Evolutionary conservation across 2,113 vertebrate species (phyloP), one percentile per base, ranked within the genome.

Genomic region (Guaruba guarouba): DNA sequence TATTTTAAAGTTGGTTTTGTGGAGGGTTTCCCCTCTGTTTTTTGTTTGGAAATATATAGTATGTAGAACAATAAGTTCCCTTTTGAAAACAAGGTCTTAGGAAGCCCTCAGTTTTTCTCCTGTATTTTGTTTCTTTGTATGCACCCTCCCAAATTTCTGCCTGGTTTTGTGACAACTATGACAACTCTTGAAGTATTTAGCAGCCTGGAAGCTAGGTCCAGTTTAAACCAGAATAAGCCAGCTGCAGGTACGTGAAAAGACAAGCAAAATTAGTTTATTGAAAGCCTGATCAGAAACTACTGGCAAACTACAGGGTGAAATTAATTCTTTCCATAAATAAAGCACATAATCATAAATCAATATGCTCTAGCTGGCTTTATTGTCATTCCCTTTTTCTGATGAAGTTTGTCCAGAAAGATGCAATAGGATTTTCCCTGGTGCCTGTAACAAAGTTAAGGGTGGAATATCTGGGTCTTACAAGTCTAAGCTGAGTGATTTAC

Each of bases 171-270:
- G 48, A 51, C 35, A 77, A 28, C 5, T 49, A 18, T 81, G n/a
- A 35, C 33, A 59, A 59, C 19, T 75, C 51, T 69, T 31, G 2
- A 63, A 80, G 25, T 33, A 61, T 27, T 57, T 35, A 57, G 19
- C 28, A 77, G 49, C 12, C 49, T 55, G 35, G 52, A 82, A 89
- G 33, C 13, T 33, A 19, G 11, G 31, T 48, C 17, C 14, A 70
- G 2, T 85, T 80, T 66, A 82, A 79, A 67, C 24, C 37, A 77
- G 37, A 69, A 41, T 11, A 68, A 88, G 13, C 4, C 31, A 69
- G 79, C 4, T 33, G 7, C 0, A 1, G 19, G 12, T 70, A 29
- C 0, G 1, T 23, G 27, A 46, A 85, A 92, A 61, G 62, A 35
- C n/a, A 67, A 19, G n/a, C 10, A 82, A 77, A 81, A 80, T 33